Percentiles rank a stretch among this genome's conserved stretches.
These are phyloP conservation scores for Pollenia griseotomentosa DNA, from an alignment of 2,888 invertebrate species.

Conservation along the genomic window DNA sequence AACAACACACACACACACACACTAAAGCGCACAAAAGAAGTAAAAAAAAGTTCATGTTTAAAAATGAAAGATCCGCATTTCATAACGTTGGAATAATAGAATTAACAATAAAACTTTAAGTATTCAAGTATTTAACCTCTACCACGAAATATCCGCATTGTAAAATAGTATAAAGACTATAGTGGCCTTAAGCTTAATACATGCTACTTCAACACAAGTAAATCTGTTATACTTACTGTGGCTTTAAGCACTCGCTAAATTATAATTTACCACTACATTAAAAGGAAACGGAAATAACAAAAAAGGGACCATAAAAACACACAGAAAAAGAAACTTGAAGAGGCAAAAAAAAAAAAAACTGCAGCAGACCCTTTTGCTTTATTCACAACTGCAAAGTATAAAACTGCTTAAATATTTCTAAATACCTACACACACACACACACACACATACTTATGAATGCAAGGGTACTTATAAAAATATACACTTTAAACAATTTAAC, in stretches of 20 bases:
- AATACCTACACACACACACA: not conserved
- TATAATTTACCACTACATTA: constrained; percentile 69
- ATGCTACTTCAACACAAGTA: constrained; percentile 61
- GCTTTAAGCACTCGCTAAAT: constrained; percentile 70
- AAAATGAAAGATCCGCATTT: constrained; percentile 52
- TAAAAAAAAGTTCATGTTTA: constrained; percentile 9
- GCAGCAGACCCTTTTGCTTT: constrained; percentile 32
- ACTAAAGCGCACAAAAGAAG: not conserved
- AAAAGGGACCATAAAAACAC: not conserved
- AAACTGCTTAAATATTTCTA: constrained; percentile 37
- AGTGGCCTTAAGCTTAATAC: constrained; percentile 62
- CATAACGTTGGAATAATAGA: constrained; percentile 66
- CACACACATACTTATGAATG: not conserved
- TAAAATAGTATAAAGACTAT: constrained; percentile 49
- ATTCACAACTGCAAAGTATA: constrained; percentile 9
- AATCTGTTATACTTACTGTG: constrained; percentile 66
- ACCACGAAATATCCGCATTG: constrained; percentile 68
- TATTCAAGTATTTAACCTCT: constrained; percentile 69
- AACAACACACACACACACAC: not conserved
- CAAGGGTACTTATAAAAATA: constrained; percentile 4
- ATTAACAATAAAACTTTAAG: constrained; percentile 68
- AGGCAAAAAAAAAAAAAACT: constrained; percentile 28
- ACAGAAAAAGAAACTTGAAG: constrained; percentile 26
- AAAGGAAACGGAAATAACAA: constrained; percentile 68
- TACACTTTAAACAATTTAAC: constrained; percentile 50